These are phyloP conservation scores for Archips crataeganus DNA, from an alignment of 2,888 invertebrate genomes.

Conservation along the genomic window DNA sequence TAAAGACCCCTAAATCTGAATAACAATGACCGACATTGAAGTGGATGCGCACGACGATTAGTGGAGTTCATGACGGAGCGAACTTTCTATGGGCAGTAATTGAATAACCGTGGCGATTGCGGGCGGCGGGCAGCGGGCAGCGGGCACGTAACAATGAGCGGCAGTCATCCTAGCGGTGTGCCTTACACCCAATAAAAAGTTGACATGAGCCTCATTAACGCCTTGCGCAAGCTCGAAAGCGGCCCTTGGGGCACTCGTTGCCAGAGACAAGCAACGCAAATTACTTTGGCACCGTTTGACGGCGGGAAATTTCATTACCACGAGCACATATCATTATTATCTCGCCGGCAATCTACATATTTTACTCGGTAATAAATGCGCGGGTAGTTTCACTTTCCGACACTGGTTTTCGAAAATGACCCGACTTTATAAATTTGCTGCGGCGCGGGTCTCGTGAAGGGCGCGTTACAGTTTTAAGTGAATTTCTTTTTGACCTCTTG, in stretches of 20 bases:
- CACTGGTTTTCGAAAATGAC: conserved; percentile 85
- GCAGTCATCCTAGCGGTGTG: conserved; percentile 55
- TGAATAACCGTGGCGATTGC: conserved; percentile 21
- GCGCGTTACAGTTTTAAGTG: conserved; percentile 85
- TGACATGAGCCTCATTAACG: conserved; percentile 78
- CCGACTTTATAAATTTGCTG: conserved; percentile 77
- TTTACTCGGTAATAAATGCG: conserved; percentile 84
- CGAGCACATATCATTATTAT: conserved; percentile 86
- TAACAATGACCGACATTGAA: conserved; percentile 9
- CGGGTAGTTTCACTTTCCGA: conserved; percentile 84
- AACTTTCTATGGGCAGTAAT: conserved; percentile 41
- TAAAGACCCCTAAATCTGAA: conserved; percentile 7
- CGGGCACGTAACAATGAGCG: conserved; percentile 54
- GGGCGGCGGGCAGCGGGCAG: conserved; percentile 37
- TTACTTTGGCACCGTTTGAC: conserved; percentile 86
- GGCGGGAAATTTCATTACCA: conserved; percentile 86
- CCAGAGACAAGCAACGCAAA: conserved; percentile 84
- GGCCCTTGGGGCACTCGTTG: conserved; percentile 82
- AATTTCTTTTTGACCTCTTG: conserved; percentile 86
- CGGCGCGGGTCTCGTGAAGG: conserved; percentile 73
- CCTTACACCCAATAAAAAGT: conserved; percentile 75
- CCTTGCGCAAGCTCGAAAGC: conserved; percentile 84
- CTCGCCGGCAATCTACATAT: conserved; percentile 85
- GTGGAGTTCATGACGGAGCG: conserved; percentile 20
- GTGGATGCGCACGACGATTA: conserved; percentile 12